These are phyloP conservation scores for Drosophila athabasca DNA, from an alignment of 1,140 invertebrate species.

Conservation along the genomic window DNA sequence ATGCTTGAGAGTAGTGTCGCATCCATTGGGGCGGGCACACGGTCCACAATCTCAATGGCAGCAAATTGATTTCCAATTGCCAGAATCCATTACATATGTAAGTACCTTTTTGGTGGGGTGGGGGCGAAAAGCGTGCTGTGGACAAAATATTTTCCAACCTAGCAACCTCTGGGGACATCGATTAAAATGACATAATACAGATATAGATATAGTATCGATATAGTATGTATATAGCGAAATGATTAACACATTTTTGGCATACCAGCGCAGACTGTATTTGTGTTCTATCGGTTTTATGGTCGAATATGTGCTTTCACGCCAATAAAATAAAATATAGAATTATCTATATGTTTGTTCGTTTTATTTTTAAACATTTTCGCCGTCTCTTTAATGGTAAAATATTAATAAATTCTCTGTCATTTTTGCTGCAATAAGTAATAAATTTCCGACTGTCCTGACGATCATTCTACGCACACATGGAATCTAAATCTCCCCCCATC, in stretches of 20 bases:
- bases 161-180: constrained; percentile 30
- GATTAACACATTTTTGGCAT: constrained; percentile 71
- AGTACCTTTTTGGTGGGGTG: constrained; percentile 5
- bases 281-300: constrained; percentile 53
- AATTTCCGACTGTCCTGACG: constrained; percentile 61
- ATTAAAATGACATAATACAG: constrained; percentile 57
- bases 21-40: constrained; percentile 5
- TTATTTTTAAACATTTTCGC: constrained; percentile 70
- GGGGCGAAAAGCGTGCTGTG: constrained; percentile 13
- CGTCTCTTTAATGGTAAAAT: constrained; percentile 65
- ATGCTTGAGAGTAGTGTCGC: constrained; percentile 41
- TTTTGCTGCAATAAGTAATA: constrained; percentile 73
- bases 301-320: constrained; percentile 50
- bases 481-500: neutral
- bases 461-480: constrained; percentile 14
- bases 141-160: constrained; percentile 17
- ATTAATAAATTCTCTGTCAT: constrained; percentile 78
- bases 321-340: constrained; percentile 54
- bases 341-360: constrained; percentile 43
- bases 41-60: constrained; percentile 30
- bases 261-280: constrained; percentile 50
- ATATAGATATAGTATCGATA: constrained; percentile 9
- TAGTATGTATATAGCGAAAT: constrained; percentile 35
- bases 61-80: constrained; percentile 50
- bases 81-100: constrained; percentile 64